These are phyloP conservation scores for Perdix hodgsoniae DNA, from an alignment of 2,797 vertebrate genomes.

Conservation along the genomic window DNA sequence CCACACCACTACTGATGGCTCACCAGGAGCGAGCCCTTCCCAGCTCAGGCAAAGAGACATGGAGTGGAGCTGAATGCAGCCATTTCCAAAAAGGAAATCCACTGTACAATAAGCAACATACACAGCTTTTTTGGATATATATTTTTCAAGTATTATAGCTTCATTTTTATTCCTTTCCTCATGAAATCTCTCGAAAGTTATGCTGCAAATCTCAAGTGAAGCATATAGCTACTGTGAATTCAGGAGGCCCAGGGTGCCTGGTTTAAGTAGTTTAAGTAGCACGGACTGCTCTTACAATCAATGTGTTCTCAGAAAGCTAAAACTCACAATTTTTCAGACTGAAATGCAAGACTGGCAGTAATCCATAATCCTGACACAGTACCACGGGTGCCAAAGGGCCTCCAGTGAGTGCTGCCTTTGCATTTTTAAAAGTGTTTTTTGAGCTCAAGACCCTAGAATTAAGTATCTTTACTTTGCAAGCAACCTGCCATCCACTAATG, in stretches of 20 bases:
- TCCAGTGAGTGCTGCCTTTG: slow-evolving; percentile 60
- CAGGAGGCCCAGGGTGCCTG: neutral
- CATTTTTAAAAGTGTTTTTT: slow-evolving; percentile 49
- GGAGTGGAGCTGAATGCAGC: neutral
- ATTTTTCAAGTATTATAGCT: neutral
- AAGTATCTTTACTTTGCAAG: neutral
- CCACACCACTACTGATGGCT: neutral
- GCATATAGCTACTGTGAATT: rapidly evolving
- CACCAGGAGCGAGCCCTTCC: neutral
- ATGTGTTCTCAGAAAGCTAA: slow-evolving; percentile 7
- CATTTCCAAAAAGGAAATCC: neutral
- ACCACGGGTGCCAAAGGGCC: slow-evolving; percentile 39
- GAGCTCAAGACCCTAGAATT: slow-evolving; percentile 40
- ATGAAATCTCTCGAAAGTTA: neutral
- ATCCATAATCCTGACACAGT: slow-evolving; percentile 67
- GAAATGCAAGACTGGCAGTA: slow-evolving; percentile 28
- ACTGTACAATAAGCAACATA: neutral
- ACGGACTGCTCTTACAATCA: neutral
- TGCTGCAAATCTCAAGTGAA: neutral
- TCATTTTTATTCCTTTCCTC: neutral
- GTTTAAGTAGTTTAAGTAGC: neutral
- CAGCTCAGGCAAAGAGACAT: neutral
- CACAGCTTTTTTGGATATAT: neutral
- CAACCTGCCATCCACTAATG: neutral
- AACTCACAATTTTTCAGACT: slow-evolving; percentile 15